A percentile compares a stretch with the other conserved stretches of the same genome.
Evolutionary conservation across 2,113 vertebrate species (phyloP).

Genomic region (Micromys minutus): DNA sequence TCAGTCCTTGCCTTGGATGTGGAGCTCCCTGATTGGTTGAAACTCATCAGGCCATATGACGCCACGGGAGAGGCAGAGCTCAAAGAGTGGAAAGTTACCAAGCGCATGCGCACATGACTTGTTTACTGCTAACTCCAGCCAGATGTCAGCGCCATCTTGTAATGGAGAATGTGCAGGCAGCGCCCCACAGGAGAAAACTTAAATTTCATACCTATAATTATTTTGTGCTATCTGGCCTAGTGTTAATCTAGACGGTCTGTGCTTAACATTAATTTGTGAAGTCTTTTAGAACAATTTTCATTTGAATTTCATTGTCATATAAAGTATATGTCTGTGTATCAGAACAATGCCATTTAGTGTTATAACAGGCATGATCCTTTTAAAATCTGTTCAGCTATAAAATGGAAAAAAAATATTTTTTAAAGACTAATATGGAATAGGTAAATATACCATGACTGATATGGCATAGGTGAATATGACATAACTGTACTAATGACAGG

Average conservation of each 20-base stretch:
- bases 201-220: too few relatives aligned
- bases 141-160: too few relatives aligned
- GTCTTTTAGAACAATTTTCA: neutral
- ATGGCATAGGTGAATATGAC: neutral
- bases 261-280: neutral
- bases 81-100: too few relatives aligned
- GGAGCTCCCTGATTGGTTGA: too few relatives aligned
- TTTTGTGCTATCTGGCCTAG: neutral
- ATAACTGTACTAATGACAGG: neutral
- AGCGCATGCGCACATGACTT: too few relatives aligned
- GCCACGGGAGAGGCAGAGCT: too few relatives aligned
- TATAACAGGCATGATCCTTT: neutral
- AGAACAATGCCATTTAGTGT: neutral
- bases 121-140: too few relatives aligned
- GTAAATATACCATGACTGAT: neutral
- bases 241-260: neutral
- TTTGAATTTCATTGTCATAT: neutral
- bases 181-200: too few relatives aligned
- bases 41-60: too few relatives aligned
- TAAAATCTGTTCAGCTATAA: neutral
- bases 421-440: neutral
- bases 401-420: neutral
- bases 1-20: too few relatives aligned
- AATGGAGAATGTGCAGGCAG: too few relatives aligned
- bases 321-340: neutral